phyloP scores from a whole-genome alignment of 1,140 invertebrate genomes.

The Drosophila pandora region DNA sequence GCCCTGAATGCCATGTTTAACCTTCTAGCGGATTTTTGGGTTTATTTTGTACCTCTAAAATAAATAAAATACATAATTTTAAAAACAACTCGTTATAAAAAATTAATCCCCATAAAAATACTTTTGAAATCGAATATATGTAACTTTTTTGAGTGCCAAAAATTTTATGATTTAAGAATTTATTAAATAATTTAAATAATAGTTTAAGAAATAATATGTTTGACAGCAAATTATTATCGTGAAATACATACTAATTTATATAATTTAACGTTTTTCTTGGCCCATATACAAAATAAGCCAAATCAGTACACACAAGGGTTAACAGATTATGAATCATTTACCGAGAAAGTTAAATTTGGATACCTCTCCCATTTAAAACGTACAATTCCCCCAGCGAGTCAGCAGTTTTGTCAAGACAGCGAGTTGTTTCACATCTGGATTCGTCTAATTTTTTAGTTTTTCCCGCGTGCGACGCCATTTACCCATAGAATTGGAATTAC shows the following conservation, averaged over 20 bases:
- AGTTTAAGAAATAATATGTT: background rate
- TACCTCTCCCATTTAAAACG: conserved; percentile 73
- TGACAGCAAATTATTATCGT: background rate
- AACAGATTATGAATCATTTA: conserved; percentile 71
- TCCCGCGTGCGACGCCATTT: conserved; percentile 36
- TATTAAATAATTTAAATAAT: too few species aligned
- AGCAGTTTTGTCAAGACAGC: conserved; percentile 65
- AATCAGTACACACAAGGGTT: conserved; percentile 42
- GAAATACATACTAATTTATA: background rate
- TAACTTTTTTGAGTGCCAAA: too few species aligned
- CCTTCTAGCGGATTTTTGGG: background rate
- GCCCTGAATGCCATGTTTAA: conserved; percentile 24
- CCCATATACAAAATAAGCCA: background rate
- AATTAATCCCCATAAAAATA: too few species aligned
- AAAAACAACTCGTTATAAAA: too few species aligned
- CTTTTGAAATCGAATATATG: too few species aligned
- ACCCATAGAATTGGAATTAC: conserved; percentile 27
- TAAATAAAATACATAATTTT: background rate
- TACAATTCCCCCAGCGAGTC: conserved; percentile 60
- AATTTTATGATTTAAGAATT: too few species aligned
- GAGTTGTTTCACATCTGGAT: conserved; percentile 26
- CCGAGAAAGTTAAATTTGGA: conserved; percentile 76
- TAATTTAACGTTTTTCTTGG: background rate
- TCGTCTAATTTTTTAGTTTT: conserved; percentile 24
- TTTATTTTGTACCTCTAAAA: background rate